Evolutionary conservation across 1,140 invertebrate genomes (phyloP).

Genomic region (Sycophaga agraensis): DNA sequence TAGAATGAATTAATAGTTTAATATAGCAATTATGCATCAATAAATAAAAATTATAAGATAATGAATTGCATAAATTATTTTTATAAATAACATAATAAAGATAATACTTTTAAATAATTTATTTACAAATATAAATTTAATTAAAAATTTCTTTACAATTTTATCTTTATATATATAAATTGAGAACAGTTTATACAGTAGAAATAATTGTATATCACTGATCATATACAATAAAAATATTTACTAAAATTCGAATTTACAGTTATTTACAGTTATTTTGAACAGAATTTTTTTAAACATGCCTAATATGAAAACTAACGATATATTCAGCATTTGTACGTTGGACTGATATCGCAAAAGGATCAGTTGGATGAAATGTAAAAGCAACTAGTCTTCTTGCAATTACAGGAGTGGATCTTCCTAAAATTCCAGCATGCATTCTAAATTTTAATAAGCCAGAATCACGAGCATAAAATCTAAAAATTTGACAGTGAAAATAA

Average conservation of each 20-base stretch:
- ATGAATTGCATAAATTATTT: no score
- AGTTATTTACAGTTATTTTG: conserved; percentile 8
- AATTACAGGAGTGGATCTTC: conserved; percentile 59
- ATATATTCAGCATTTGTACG: conserved; percentile 93
- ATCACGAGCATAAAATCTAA: conserved; percentile 86
- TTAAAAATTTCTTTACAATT: conserved; percentile 2
- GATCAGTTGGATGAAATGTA: conserved; percentile 96
- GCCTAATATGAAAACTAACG: conserved; percentile 90
- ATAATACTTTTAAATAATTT: no score
- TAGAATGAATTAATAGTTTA: no score
- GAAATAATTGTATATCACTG: no score
- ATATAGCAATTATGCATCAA: no score
- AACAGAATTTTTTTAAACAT: conserved; percentile 33
- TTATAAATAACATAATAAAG: no score
- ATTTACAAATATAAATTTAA: conserved; percentile 11
- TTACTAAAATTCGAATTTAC: background rate
- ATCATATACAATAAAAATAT: background rate
- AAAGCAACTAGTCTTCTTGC: conserved; percentile 89
- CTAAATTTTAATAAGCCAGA: conserved; percentile 87
- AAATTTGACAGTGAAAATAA: conserved; percentile 40
- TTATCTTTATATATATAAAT: background rate
- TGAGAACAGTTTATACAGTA: background rate
- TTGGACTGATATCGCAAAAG: conserved; percentile 95
- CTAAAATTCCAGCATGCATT: conserved; percentile 78
- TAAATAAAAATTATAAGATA: no score